phyloP scores from a whole-genome alignment of 2,113 vertebrate species.

The Deroptyus accipitrinus region DNA sequence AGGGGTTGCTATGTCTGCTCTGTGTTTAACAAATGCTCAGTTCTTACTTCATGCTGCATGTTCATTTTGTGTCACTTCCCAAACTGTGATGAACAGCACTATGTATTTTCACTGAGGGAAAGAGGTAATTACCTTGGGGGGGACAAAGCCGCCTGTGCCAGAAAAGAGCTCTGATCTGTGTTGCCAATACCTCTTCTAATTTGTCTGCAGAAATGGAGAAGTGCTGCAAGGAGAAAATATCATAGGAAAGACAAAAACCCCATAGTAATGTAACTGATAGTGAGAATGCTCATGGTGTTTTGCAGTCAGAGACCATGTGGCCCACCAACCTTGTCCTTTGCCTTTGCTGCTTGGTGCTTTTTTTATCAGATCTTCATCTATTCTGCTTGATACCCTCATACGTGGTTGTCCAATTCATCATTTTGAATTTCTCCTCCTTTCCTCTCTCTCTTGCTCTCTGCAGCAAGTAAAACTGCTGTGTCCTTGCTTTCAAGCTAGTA shows the following conservation, averaged over 20 bases:
- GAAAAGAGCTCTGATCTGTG: not conserved
- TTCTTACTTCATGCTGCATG: not conserved
- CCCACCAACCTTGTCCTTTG: not conserved
- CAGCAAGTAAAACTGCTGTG: not conserved
- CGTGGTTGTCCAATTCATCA: not conserved
- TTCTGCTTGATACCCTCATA: not conserved
- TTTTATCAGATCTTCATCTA: not conserved
- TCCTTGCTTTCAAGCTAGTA: not conserved
- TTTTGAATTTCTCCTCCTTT: not conserved
- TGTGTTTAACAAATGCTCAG: not conserved
- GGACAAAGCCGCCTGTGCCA: not conserved
- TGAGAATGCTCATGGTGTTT: not conserved
- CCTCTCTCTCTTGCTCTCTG: not conserved
- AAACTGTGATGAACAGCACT: not conserved
- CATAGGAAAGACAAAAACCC: not conserved
- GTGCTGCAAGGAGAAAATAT: not conserved
- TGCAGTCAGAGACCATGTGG: rapidly evolving
- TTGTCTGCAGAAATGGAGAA: not conserved
- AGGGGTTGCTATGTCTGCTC: not conserved
- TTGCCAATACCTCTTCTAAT: not conserved
- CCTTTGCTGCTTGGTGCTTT: not conserved
- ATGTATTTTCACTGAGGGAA: not conserved
- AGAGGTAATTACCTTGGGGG: not conserved
- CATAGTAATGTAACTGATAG: rapidly evolving
- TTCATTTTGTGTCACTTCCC: not conserved